These are phyloP conservation scores for Brachyalestes nurse DNA, from an alignment of 2,797 vertebrate genomes.

Conservation along the genomic window DNA sequence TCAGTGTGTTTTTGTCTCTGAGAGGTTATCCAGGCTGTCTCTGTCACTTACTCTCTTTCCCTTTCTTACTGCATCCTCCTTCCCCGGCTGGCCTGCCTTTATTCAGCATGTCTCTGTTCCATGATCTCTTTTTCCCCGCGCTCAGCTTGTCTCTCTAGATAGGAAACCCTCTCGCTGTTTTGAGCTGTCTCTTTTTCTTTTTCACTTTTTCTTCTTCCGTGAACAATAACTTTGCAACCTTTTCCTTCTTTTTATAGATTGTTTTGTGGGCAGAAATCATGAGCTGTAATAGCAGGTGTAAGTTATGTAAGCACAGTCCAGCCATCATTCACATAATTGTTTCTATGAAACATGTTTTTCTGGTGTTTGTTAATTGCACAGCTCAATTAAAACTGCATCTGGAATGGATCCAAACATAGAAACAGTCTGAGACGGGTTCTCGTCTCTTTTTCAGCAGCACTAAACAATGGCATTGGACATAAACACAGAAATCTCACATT, in stretches of 20 bases:
- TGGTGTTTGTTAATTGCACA: not conserved
- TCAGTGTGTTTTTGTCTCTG: conserved; percentile 3
- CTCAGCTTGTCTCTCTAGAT: not conserved
- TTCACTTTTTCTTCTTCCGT: not conserved
- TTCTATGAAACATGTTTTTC: not conserved
- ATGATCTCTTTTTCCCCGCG: not conserved
- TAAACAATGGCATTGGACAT: not conserved
- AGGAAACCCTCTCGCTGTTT: not conserved
- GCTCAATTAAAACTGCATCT: not conserved
- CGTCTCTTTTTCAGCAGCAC: not conserved
- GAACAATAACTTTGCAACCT: not conserved
- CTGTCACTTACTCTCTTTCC: not conserved
- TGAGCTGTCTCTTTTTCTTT: conserved; percentile 10
- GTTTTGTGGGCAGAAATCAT: not conserved
- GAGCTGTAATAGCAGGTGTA: not conserved
- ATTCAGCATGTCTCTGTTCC: too few relatives aligned
- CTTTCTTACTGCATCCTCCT: not conserved
- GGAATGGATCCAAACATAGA: not conserved
- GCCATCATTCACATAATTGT: not conserved
- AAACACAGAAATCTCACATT: not conserved
- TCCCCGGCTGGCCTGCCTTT: not conserved
- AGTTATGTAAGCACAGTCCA: not conserved
- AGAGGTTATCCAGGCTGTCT: conserved; percentile 6
- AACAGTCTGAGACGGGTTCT: not conserved
- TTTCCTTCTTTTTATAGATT: not conserved